These are phyloP conservation scores for Dinoponera quadriceps DNA, from an alignment of 1,140 invertebrate genomes.

Conservation along the genomic window DNA sequence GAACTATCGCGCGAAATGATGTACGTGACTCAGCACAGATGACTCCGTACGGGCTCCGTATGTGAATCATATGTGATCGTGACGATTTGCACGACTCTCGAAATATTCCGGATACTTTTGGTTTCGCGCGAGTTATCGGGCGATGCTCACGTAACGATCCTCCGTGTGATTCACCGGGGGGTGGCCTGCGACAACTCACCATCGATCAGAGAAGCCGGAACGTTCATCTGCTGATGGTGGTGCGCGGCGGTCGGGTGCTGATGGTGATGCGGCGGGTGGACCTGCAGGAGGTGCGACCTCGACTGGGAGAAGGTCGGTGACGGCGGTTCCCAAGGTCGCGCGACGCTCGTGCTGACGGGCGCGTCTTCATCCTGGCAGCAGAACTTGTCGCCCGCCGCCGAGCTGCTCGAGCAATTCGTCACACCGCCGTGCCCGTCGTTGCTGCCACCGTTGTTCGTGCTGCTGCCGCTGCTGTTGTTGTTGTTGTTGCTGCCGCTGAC, in stretches of 20 bases:
- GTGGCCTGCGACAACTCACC: too few relatives aligned
- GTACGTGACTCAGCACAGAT: too few relatives aligned
- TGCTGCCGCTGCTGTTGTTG: conserved; percentile 60
- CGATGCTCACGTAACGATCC: conserved; percentile 27
- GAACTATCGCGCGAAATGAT: too few relatives aligned
- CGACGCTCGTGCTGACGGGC: conserved; percentile 67
- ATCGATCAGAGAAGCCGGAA: conserved; percentile 79
- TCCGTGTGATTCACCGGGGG: not conserved
- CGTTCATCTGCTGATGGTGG: conserved; percentile 78
- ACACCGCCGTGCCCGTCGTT: conserved; percentile 67
- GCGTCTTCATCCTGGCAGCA: conserved; percentile 80
- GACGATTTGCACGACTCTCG: too few relatives aligned
- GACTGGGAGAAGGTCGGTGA: conserved; percentile 79
- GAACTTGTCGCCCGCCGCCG: conserved; percentile 70
- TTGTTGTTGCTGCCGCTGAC: conserved; percentile 63
- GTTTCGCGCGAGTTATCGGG: too few relatives aligned
- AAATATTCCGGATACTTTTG: too few relatives aligned
- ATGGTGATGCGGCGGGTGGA: conserved; percentile 79
- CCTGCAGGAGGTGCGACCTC: conserved; percentile 77
- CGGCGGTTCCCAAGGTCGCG: conserved; percentile 83
- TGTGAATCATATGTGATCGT: too few relatives aligned
- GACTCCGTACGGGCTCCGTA: too few relatives aligned
- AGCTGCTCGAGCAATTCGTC: conserved; percentile 67
- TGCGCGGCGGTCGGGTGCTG: conserved; percentile 75
- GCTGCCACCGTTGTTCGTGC: conserved; percentile 62